These are phyloP conservation scores for Toxonevra muliebris DNA, from an alignment of 2,888 invertebrate genomes.

Conservation along the genomic window DNA sequence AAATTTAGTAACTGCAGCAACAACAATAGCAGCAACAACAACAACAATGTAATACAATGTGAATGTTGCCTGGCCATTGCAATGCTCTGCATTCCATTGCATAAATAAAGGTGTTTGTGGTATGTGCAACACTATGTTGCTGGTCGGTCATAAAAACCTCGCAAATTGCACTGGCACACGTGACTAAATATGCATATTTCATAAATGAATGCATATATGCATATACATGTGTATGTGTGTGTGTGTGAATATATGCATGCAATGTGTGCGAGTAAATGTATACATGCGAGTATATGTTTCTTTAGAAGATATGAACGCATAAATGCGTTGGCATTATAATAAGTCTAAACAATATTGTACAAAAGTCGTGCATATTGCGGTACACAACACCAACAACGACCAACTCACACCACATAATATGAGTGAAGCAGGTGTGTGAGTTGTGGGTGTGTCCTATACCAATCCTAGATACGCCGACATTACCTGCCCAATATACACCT, in stretches of 20 bases:
- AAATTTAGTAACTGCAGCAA: neutral
- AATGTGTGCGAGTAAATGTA: neutral
- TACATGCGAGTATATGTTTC: neutral
- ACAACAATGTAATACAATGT: neutral
- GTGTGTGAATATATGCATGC: neutral
- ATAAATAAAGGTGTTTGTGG: neutral
- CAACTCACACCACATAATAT: no score
- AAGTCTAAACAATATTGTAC: no score
- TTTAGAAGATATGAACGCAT: no score
- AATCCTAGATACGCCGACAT: no score
- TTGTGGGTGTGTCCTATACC: no score
- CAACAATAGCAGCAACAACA: neutral
- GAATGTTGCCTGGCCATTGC: no score
- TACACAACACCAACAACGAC: no score
- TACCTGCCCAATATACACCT: no score
- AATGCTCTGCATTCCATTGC: neutral
- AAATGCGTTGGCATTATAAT: no score
- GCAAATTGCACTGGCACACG: constrained; percentile 10
- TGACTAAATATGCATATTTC: constrained; percentile 4
- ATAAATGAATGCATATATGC: neutral
- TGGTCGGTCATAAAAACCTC: constrained; percentile 3
- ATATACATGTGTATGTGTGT: neutral
- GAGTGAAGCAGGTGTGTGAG: no score
- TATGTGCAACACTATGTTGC: neutral
- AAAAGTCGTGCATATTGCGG: no score